phyloP scores from a whole-genome alignment of 2,113 vertebrate genomes.

The Benthochromis sp. region DNA sequence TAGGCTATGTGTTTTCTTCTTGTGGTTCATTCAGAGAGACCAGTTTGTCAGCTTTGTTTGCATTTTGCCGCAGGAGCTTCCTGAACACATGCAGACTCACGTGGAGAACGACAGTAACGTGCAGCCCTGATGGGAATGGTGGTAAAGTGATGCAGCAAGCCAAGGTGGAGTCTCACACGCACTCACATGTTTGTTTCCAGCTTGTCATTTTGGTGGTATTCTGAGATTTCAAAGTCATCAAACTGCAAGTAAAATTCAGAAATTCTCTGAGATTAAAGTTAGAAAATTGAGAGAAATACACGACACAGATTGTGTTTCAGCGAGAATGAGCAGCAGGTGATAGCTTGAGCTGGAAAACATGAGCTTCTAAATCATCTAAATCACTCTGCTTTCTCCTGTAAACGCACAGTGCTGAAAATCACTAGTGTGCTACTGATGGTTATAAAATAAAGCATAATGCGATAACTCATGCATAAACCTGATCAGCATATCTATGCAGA shows the following conservation, averaged over 20 bases:
- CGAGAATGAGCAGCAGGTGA: background rate
- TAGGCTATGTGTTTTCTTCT: background rate
- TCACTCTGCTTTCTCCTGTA: background rate
- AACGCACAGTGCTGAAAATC: background rate
- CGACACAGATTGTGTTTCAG: background rate
- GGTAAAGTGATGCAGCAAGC: background rate
- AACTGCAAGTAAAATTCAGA: background rate
- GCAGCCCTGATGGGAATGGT: constrained; percentile 63
- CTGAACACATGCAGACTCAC: constrained; percentile 85
- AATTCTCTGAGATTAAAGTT: background rate
- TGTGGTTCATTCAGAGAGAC: background rate
- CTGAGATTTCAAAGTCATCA: background rate
- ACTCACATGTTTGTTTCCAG: background rate
- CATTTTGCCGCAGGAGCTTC: constrained; percentile 72
- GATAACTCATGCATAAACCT: background rate
- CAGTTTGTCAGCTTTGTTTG: background rate
- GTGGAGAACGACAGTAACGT: constrained; percentile 79
- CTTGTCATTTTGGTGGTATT: background rate
- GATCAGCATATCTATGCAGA: background rate
- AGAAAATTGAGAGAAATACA: background rate
- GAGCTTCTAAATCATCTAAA: background rate
- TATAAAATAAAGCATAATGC: background rate
- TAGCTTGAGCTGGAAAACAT: background rate
- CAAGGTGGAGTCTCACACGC: background rate
- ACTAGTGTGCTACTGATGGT: background rate